These are phyloP conservation scores for Lapara coniferarum DNA, from an alignment of 2,888 invertebrate species.

Conservation along the genomic window DNA sequence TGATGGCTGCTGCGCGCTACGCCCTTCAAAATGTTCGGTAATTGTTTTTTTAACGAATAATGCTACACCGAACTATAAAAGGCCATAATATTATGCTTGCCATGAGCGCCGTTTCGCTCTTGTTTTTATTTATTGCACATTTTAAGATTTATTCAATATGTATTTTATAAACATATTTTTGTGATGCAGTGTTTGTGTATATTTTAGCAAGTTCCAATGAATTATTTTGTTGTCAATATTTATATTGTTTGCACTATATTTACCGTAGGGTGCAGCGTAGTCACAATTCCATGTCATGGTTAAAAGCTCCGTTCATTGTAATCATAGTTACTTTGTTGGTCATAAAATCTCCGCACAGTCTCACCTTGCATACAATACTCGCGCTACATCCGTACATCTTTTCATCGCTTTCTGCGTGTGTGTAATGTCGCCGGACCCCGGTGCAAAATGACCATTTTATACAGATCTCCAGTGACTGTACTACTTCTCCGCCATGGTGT, in stretches of 20 bases:
- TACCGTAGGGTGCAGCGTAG: too few species aligned
- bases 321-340: background rate
- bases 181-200: background rate
- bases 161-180: background rate
- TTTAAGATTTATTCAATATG: too few species aligned
- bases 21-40: background rate
- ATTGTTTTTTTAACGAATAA: background rate
- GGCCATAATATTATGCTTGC: background rate
- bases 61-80: background rate
- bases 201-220: too few species aligned
- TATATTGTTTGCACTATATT: too few species aligned
- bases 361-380: constrained; percentile 4
- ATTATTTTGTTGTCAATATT: too few species aligned
- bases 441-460: constrained; percentile 54
- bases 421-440: constrained; percentile 62
- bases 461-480: constrained; percentile 42
- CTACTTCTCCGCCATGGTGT: constrained; percentile 34
- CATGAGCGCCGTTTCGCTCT: background rate
- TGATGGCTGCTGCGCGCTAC: constrained; percentile 11
- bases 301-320: too few species aligned
- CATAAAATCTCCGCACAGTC: background rate
- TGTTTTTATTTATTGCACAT: too few species aligned
- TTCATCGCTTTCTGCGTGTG: constrained; percentile 59
- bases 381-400: constrained; percentile 64
- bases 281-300: too few species aligned